A percentile compares a stretch with the other conserved stretches of the same genome.
These are phyloP conservation scores for Dendronephthya gigantea DNA, from an alignment of 64 coral and sea anemone genomes.

Conservation along the genomic window DNA sequence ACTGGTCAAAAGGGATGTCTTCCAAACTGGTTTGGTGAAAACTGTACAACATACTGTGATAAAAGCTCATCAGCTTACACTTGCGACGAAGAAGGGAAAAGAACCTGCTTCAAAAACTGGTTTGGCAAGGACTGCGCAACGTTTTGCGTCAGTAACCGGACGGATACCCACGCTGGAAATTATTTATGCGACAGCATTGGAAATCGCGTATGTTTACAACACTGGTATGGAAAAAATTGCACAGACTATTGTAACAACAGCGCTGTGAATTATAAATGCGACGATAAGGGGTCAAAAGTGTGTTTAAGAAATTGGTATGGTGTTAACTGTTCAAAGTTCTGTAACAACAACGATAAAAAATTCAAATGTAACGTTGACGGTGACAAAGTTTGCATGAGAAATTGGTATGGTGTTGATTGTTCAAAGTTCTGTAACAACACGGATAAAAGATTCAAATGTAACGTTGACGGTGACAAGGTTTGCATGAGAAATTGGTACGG, in stretches of 20 bases:
- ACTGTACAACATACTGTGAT: background rate
- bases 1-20: background rate
- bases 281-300: background rate
- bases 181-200: background rate
- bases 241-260: background rate
- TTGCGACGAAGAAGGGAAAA: background rate
- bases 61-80: background rate
- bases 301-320: background rate
- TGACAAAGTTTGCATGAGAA: background rate
- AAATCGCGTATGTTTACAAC: background rate
- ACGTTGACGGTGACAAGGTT: background rate
- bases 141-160: background rate
- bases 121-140: background rate
- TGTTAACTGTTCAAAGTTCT: background rate
- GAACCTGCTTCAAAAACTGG: background rate
- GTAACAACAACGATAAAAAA: background rate
- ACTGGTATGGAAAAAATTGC: background rate
- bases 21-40: constrained; percentile 11
- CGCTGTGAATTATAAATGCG: background rate
- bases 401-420: background rate
- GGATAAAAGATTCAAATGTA: background rate
- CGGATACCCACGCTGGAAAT: background rate
- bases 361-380: too few relatives aligned
- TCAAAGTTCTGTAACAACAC: background rate
- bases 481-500: background rate